phyloP scores from a whole-genome alignment of 2,113 vertebrate genomes.

The Epinephelus lanceolatus region DNA sequence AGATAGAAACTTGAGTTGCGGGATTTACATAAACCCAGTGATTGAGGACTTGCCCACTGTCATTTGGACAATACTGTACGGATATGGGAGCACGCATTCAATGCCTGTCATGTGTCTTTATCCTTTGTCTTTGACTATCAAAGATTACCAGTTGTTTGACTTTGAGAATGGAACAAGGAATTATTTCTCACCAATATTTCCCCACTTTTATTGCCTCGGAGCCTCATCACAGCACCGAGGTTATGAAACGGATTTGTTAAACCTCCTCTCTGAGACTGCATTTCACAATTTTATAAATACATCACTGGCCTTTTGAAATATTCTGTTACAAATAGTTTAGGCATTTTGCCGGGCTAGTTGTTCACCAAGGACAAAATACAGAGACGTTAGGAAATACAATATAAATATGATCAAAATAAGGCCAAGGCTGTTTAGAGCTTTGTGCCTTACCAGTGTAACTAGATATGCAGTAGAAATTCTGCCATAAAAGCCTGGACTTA shows the following conservation, averaged over 20 bases:
- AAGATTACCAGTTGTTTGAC: constrained; percentile 38
- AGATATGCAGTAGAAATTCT: constrained; percentile 59
- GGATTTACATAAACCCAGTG: constrained; percentile 73
- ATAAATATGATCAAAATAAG: constrained; percentile 45
- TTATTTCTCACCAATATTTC: neutral
- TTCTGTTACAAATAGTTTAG: constrained; percentile 34
- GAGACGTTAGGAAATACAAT: constrained; percentile 37
- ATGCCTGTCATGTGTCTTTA: constrained; percentile 24
- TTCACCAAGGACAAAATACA: constrained; percentile 40
- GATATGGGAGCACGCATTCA: constrained; percentile 16
- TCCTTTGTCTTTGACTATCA: constrained; percentile 39
- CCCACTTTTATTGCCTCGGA: constrained; percentile 1
- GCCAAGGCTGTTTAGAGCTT: constrained; percentile 22
- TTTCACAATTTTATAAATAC: constrained; percentile 19
- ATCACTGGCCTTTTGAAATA: constrained; percentile 15
- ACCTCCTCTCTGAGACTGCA: neutral
- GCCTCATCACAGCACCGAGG: constrained; percentile 22
- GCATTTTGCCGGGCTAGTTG: constrained; percentile 24
- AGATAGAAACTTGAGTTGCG: constrained; percentile 54
- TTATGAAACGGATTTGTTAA: constrained; percentile 41
- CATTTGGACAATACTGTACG: constrained; percentile 32
- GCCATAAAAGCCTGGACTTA: constrained; percentile 83
- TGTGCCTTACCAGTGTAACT: constrained; percentile 52
- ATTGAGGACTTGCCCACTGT: constrained; percentile 53
- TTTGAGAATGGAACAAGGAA: constrained; percentile 26